Evolutionary conservation across 1,140 invertebrate species (phyloP).

Genomic region (Bombus polaris): DNA sequence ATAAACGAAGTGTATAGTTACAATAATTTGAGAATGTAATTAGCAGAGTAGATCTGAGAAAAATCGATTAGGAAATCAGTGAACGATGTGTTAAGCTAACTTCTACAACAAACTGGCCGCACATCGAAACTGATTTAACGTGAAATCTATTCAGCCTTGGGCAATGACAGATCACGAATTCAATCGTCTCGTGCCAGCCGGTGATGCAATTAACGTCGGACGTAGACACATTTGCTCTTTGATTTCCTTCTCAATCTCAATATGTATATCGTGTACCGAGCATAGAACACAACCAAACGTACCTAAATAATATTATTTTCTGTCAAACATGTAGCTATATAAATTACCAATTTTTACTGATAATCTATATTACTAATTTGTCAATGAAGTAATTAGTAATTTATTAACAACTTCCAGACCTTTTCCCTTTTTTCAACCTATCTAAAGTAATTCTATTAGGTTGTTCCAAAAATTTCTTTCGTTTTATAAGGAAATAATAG

Average conservation of each 20-base stretch:
- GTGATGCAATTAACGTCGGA: conserved; percentile 38
- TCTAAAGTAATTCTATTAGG: too few relatives aligned
- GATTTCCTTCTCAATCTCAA: conserved; percentile 23
- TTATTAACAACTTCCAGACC: background rate
- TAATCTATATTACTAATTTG: background rate
- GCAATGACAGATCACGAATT: conserved; percentile 42
- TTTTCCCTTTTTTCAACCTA: background rate
- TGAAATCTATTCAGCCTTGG: conserved; percentile 37
- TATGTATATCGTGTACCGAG: background rate
- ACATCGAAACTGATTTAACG: conserved; percentile 22
- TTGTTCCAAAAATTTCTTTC: too few relatives aligned
- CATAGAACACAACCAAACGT: background rate
- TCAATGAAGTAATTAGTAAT: background rate
- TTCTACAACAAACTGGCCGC: background rate
- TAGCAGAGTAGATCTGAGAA: background rate
- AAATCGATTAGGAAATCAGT: background rate
- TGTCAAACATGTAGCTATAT: background rate
- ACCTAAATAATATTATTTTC: background rate
- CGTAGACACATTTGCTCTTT: conserved; percentile 1
- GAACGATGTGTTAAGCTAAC: background rate
- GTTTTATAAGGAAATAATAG: too few relatives aligned
- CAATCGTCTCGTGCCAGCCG: conserved; percentile 32
- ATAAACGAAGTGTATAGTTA: background rate
- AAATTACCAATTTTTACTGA: background rate
- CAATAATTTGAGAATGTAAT: background rate